These are phyloP conservation scores for Capitulum mitella DNA, from an alignment of 2,888 invertebrate genomes.

Conservation along the genomic window DNA sequence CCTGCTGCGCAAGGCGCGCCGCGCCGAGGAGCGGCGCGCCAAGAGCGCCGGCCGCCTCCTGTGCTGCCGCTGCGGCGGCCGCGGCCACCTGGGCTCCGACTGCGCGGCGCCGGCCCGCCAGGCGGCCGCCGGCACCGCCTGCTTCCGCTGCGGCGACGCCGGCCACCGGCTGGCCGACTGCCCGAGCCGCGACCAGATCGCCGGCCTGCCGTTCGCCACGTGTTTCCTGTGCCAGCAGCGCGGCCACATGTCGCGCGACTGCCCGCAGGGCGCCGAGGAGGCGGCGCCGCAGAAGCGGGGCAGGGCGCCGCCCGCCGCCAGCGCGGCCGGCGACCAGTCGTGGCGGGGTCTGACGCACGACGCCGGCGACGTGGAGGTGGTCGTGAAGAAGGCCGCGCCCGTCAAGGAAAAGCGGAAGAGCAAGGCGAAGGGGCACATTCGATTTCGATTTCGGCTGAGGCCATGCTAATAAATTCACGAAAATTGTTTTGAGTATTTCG, in stretches of 20 bases:
- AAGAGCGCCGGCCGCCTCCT: not conserved
- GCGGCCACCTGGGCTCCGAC: constrained; percentile 17
- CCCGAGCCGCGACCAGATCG: not conserved
- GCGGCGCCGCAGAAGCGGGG: not conserved
- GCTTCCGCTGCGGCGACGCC: constrained; percentile 13
- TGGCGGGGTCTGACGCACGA: not conserved
- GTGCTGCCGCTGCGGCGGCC: not conserved
- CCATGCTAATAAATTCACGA: no score
- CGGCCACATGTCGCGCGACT: constrained; percentile 10
- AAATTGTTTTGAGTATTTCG: no score
- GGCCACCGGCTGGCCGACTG: constrained; percentile 22
- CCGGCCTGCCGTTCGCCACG: constrained; percentile 19
- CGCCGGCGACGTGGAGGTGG: not conserved
- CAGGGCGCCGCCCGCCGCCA: not conserved
- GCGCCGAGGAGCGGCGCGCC: not conserved
- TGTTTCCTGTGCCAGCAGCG: not conserved
- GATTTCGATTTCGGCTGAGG: not conserved
- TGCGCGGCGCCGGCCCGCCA: not conserved
- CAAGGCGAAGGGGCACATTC: not conserved
- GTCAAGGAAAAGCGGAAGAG: not conserved
- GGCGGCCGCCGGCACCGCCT: constrained; percentile 8
- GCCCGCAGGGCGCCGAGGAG: not conserved
- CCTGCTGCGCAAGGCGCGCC: not conserved
- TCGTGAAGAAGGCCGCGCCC: not conserved
- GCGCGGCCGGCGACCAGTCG: not conserved